These are phyloP conservation scores for Lagodon rhomboides DNA, from an alignment of 2,797 vertebrate species.

Conservation along the genomic window DNA sequence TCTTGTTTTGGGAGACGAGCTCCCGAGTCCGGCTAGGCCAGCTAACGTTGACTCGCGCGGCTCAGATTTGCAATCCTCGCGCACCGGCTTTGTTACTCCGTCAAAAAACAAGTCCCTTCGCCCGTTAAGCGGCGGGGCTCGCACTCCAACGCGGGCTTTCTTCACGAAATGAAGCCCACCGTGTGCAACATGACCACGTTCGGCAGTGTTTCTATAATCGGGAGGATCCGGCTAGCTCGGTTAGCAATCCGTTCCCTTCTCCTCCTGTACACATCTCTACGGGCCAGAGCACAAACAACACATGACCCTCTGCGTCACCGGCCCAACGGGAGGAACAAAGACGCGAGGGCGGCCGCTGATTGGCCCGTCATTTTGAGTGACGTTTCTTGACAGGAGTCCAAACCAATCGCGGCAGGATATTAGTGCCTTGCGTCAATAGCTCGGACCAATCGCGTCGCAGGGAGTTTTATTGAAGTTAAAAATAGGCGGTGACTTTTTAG, in stretches of 20 bases:
- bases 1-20: constrained; percentile 82
- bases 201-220: constrained; percentile 75
- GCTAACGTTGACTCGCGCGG: constrained; percentile 76
- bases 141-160: constrained; percentile 54
- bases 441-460: constrained; percentile 61
- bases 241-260: constrained; percentile 81
- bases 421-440: constrained; percentile 70
- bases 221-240: constrained; percentile 79
- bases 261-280: constrained; percentile 86
- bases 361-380: constrained; percentile 58
- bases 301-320: constrained; percentile 87
- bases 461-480: constrained; percentile 64
- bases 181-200: constrained; percentile 83
- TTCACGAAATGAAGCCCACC: constrained; percentile 75
- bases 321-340: constrained; percentile 61
- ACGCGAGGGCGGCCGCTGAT: constrained; percentile 13
- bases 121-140: constrained; percentile 26
- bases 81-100: constrained; percentile 64
- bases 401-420: constrained; percentile 55
- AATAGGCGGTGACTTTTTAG: constrained; percentile 59
- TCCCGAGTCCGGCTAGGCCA: constrained; percentile 82
- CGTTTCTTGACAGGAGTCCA: fast-evolving
- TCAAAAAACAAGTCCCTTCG: constrained; percentile 30
- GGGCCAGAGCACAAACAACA: constrained; percentile 94
- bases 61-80: constrained; percentile 66